These are phyloP conservation scores for Enteromius unitaeniatus DNA, from an alignment of 2,797 vertebrate genomes.

Conservation along the genomic window DNA sequence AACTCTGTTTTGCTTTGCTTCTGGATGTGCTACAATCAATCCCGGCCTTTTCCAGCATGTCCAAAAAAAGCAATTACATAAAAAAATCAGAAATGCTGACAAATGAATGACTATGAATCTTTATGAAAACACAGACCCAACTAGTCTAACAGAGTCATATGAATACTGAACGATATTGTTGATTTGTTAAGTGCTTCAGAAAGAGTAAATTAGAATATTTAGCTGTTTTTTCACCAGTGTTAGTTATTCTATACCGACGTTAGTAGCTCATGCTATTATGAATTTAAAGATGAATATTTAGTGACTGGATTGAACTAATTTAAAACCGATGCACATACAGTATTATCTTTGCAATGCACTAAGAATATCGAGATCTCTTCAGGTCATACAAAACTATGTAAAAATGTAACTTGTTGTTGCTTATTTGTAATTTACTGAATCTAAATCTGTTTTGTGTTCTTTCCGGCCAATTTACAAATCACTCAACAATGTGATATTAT, in stretches of 20 bases:
- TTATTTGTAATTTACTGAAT: background rate
- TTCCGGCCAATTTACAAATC: background rate
- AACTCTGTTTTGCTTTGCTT: conserved; percentile 6
- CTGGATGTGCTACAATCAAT: conserved; percentile 1
- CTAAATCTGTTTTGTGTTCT: background rate
- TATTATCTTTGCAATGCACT: background rate
- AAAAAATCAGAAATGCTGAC: background rate
- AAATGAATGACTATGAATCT: background rate
- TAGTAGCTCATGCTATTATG: background rate
- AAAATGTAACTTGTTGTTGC: too few species aligned
- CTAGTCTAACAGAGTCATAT: background rate
- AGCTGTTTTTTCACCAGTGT: background rate
- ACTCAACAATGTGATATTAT: background rate
- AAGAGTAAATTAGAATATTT: background rate
- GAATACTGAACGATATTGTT: background rate
- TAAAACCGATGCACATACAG: background rate
- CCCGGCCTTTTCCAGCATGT: background rate
- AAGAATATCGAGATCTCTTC: background rate
- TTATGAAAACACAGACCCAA: background rate
- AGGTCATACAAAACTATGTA: background rate
- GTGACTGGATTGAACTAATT: background rate
- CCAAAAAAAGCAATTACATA: background rate
- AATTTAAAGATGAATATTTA: background rate
- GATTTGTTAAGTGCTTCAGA: background rate
- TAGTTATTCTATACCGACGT: background rate